Evolutionary conservation across 2,888 invertebrate species (phyloP), one percentile per base, ranked within the genome.

Genomic region (Sceliomorpha sp.): DNA sequence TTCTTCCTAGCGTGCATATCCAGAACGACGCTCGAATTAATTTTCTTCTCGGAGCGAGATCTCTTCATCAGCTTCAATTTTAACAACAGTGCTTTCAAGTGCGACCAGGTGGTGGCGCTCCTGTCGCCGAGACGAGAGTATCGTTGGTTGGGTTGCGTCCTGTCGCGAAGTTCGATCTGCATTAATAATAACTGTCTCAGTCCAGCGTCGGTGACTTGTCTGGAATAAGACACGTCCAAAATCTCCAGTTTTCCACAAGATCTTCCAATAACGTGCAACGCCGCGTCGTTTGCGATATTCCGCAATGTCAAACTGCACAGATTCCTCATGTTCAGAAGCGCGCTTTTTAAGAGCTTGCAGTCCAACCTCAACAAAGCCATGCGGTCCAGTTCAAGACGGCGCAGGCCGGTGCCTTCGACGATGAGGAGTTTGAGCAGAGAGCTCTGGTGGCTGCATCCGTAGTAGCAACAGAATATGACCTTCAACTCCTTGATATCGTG

Each of bases 391-490:
- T 89, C 87, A 14, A 89, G 66, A 1, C 83, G 84, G 29, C 86
- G 84, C 0, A 89, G 59, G 12, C 89, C 89, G 8, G 74, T 74
- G 7, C 89, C 89, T 53, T 89, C 88, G 0, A 76, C 71, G 0
- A 88, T 84, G 7, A 89, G 70, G n/a, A 89, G 77, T 24, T 85
- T 84, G 0, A 89, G 69, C 7, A 89, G 58, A 0, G 87, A 87
- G 1, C 88, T 86, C 70, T 89, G 89, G 69, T 89, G 89, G 27
- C 88, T 89, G 70, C 89, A 89, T 8, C 89, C 89, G 51, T 89
- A 89, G 62, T 89, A 89, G 72, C 89, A 89, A 72, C 89, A 89
- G 0, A 89, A 77, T 62, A 88, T 87, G 7, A 89, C 85, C 34
- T 83, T 80, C 20, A 89, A 76, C 10, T 80, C 77, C 34, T 82